A percentile compares a stretch with the other conserved stretches of the same genome.
phyloP scores from a whole-genome alignment of 2,113 vertebrate species.

The Zosterops borbonicus region DNA sequence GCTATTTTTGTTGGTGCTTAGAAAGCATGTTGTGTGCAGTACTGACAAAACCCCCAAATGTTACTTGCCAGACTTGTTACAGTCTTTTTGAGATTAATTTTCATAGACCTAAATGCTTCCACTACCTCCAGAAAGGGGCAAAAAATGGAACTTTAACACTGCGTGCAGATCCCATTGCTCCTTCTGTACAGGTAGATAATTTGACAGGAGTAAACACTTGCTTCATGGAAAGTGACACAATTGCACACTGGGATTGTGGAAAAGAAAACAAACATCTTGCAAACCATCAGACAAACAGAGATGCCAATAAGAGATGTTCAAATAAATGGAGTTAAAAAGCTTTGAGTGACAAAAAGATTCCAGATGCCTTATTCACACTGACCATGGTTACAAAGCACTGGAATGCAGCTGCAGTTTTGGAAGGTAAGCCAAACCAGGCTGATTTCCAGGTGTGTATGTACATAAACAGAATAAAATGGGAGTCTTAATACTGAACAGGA shows the following conservation, averaged over 20 bases:
- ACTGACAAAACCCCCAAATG: not conserved
- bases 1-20: not conserved
- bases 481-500: not conserved
- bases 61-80: not conserved
- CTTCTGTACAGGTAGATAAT: slow-evolving; percentile 41
- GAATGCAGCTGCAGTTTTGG: not conserved
- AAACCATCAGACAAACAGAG: not conserved
- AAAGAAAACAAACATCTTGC: slow-evolving; percentile 16
- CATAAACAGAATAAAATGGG: not conserved
- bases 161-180: slow-evolving; percentile 1
- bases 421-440: not conserved
- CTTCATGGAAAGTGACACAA: slow-evolving; percentile 40
- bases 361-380: not conserved
- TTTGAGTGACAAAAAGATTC: not conserved
- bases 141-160: not conserved
- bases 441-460: not conserved
- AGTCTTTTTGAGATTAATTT: slow-evolving; percentile 10
- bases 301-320: not conserved
- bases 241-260: slow-evolving; percentile 6
- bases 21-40: not conserved
- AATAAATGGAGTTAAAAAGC: not conserved
- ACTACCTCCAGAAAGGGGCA: not conserved
- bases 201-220: slow-evolving; percentile 32
- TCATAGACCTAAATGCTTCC: not conserved
- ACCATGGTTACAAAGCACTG: not conserved